Base-by-base conservation (phyloP, 1,140 invertebrate species). In the Danaus melanippus region DNA sequence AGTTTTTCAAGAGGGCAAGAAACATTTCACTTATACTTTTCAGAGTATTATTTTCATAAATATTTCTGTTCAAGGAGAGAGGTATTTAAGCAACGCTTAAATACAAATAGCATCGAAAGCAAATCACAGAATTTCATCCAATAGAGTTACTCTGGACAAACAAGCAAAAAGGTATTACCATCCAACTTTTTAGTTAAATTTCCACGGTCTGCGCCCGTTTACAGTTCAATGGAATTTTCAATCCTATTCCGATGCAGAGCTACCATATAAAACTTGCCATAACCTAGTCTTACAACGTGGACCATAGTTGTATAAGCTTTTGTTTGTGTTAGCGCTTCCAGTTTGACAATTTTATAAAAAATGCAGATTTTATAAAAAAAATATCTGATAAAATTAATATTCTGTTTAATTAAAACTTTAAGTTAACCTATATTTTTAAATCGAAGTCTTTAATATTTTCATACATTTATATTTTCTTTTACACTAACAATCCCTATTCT, bases 211-310 rank as follows among this genome's bases (percentile, higher is more conserved):
- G 70, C 64, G 58, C 62, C 48, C 64, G 69, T 69, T 74, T 68
- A 73, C 72, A 76, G 71, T 73, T 80, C 74, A 76, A 77, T 77
- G 69, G 69, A 74, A 79, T 80, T 74, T 71, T 72, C 69, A 73
- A 69, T 71, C 66, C 67, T 71, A 70, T 73, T 71, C 67, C 66
- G 59, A 67, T 74, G 65, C 66, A 63, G 52, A 69, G 71, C 67
- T 69, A 68, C 67, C 65, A 64, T 69, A 69, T 74, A 70, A 71
- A 76, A 71, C 65, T 58, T 57, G 56, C 46, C 56, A 57, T 54
- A 63, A 55, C 45, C 53, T 62, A 67, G 60, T 75, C 72, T 71
- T 72, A 66, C 50, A 55, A 53, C 49, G 52, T 53, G 40, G 41
- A 40, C 48, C 17, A 50, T 42, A 46, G 10, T 46, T 32, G 21